Evolutionary conservation across 2,113 vertebrate genomes (phyloP), one percentile per base, ranked within the genome.

Genomic region (Harpagus bidentatus): DNA sequence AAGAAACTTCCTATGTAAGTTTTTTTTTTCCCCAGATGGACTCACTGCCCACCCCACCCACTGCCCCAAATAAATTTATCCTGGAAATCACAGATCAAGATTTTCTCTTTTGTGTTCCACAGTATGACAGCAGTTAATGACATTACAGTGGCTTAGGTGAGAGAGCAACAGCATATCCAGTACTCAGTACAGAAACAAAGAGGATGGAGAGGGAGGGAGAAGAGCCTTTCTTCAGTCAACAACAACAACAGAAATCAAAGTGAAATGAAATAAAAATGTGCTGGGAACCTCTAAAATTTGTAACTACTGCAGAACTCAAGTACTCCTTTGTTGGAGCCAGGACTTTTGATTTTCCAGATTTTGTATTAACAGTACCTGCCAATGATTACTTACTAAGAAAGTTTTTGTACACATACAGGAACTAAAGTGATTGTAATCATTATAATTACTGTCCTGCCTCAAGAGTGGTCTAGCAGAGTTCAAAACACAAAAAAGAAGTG

Each of bases 31-130:
- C 1, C 3, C 25, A 42, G 76, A 43, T 12, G 5, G 74, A 36
- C 23, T 83, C 22, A 29, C 1, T 78, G 16, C 12, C 21, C 2
- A 4, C 3, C 16, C 3, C 48, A 4, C 2, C 13, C 13, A 2
- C 50, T 15, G 4, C 50, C 25, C 50, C 25, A 10, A 45, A 45
- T 45, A 45, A 45, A 10, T 45, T 45, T 45, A 53, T 16, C 16
- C 21, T 82, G 28, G 20, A 92, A 85, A 86, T 72, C 21, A 42
- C 52, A 79, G 31, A 43, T 56, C 21, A 74, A 73, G 52, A 56
- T 83, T 77, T 88, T 63, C 21, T 76, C 22, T 67, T 77, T 40
- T 66, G 20, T 61, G 8, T 38, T 93, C 40, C 31, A 28, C 3
- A 3, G 28, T 58, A 45, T 45, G 21, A 8, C 56, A 79, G 56